phyloP scores from a whole-genome alignment of 2,113 vertebrate species.

The Taurulus bubalis region DNA sequence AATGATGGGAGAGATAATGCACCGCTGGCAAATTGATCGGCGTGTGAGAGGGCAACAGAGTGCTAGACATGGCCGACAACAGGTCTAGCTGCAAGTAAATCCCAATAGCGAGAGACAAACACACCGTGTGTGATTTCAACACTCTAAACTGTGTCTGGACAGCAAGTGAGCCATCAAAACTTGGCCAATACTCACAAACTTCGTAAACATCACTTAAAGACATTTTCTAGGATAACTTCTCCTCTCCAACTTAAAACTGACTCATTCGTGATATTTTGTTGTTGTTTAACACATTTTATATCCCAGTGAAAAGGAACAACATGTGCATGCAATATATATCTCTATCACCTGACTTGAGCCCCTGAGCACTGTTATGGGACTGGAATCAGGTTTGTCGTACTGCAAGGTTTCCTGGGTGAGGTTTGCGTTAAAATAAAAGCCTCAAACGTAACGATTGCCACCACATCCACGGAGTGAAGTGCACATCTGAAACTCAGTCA shows the following conservation, averaged over 20 bases:
- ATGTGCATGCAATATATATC: not conserved
- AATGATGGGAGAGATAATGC: not conserved
- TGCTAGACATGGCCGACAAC: not conserved
- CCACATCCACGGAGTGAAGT: constrained; percentile 17
- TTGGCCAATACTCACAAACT: not conserved
- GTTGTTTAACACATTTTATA: not conserved
- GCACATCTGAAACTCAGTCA: constrained; percentile 22
- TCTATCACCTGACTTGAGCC: not conserved
- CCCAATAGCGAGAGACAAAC: not conserved
- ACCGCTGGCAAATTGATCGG: not conserved
- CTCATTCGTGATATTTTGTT: not conserved
- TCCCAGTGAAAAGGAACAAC: not conserved
- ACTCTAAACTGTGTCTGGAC: not conserved
- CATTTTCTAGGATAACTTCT: not conserved
- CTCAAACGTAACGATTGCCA: constrained; percentile 6
- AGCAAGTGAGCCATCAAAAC: not conserved
- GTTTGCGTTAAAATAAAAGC: constrained; percentile 7
- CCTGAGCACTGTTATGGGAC: not conserved
- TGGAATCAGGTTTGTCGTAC: not conserved
- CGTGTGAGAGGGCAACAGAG: not conserved
- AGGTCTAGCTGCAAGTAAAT: not conserved
- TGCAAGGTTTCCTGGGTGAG: not conserved
- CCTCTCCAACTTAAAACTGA: not conserved
- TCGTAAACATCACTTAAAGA: not conserved
- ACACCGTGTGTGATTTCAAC: not conserved